Percentiles rank a stretch among this genome's conserved stretches.
These are phyloP conservation scores for Apodemia zela DNA, from an alignment of 2,888 invertebrate species.

Conservation along the genomic window DNA sequence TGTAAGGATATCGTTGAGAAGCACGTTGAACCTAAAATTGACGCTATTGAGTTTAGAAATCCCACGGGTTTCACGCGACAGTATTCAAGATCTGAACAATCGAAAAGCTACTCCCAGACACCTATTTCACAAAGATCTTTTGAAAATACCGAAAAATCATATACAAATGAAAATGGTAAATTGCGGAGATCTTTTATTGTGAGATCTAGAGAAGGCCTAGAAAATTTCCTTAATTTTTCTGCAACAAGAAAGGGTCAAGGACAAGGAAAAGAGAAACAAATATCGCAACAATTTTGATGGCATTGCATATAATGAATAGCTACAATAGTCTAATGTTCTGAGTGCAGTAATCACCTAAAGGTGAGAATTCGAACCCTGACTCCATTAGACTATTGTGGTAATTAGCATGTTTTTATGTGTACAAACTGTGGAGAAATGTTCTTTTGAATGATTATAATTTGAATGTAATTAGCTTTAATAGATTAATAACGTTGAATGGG, in stretches of 20 bases:
- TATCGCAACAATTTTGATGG: constrained; percentile 37
- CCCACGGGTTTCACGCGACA: constrained; percentile 42
- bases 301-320: neutral
- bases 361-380: constrained; percentile 10
- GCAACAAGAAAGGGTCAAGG: constrained; percentile 56
- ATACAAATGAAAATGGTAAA: constrained; percentile 58
- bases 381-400: constrained; percentile 14
- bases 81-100: constrained; percentile 49
- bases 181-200: constrained; percentile 68
- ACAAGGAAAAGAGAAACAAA: constrained; percentile 51
- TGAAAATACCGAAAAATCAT: constrained; percentile 57
- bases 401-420: constrained; percentile 13
- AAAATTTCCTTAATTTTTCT: constrained; percentile 61
- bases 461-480: constrained; percentile 15
- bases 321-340: constrained; percentile 3
- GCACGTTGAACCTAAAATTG: constrained; percentile 36
- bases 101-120: constrained; percentile 36
- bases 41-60: constrained; percentile 52
- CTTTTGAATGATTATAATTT: constrained; percentile 11
- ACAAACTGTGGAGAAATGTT: constrained; percentile 8
- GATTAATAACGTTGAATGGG: neutral
- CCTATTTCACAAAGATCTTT: constrained; percentile 46
- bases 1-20: constrained; percentile 18
- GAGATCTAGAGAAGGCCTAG: constrained; percentile 68
- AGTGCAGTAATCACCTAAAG: neutral